A percentile compares a stretch with the other conserved stretches of the same genome.
Conservation (phyloP, 2,113 vertebrate species). For the Hydrolagus affinis region DNA sequence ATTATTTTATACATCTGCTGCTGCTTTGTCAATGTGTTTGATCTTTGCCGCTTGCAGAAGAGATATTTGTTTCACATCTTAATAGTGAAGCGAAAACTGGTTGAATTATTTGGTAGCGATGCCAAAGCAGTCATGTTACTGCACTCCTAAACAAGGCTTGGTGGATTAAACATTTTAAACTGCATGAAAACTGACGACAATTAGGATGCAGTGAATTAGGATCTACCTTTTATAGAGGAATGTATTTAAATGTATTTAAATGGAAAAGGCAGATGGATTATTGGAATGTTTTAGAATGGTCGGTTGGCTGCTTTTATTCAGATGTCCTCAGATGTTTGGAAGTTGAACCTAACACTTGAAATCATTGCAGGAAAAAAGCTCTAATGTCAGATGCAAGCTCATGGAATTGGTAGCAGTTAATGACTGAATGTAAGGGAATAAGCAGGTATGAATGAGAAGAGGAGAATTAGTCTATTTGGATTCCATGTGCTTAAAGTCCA, state of each 20-base stretch:
- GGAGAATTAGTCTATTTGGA: neutral
- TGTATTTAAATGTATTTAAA: neutral
- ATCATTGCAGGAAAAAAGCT: too few relatives aligned
- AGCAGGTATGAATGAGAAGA: neutral
- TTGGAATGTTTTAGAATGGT: slow-evolving; percentile 16
- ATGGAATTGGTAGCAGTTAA: neutral
- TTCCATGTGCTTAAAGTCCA: neutral
- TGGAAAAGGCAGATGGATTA: slow-evolving; percentile 22
- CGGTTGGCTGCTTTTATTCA: neutral
- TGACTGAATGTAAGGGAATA: neutral
- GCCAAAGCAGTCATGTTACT: neutral
- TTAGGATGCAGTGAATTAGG: neutral
- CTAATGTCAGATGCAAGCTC: neutral
- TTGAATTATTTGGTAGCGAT: slow-evolving; percentile 10
- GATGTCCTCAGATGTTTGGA: too few relatives aligned
- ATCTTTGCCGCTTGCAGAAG: slow-evolving; percentile 17
- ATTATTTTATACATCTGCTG: slow-evolving; percentile 46
- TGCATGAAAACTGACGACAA: neutral
- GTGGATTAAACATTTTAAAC: neutral
- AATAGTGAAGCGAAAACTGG: slow-evolving; percentile 11
- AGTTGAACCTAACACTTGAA: neutral
- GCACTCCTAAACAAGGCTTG: neutral
- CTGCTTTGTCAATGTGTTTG: slow-evolving; percentile 37
- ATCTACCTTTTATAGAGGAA: neutral
- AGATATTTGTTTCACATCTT: slow-evolving; percentile 32